A percentile compares a stretch with the other conserved stretches of the same genome.
Conservation (phyloP, 1,140 invertebrate species). For the Drosophila pectinifera region DNA sequence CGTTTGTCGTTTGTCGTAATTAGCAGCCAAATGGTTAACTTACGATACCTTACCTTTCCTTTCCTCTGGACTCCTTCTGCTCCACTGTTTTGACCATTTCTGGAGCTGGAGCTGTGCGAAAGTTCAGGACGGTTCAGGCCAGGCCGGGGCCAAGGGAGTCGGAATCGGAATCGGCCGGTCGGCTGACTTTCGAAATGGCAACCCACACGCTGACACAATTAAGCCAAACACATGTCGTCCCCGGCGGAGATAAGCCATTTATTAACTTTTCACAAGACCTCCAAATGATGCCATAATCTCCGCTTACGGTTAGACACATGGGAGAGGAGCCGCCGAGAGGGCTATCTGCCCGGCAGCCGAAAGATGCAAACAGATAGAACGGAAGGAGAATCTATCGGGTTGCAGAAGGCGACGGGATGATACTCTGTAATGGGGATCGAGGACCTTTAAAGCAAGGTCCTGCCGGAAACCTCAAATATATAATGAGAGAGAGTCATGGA, state of each 20-base stretch:
- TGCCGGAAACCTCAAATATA: not conserved
- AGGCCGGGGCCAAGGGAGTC: not conserved
- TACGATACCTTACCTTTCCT: slow-evolving; percentile 14
- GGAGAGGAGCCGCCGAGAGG: slow-evolving; percentile 50
- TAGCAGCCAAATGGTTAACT: slow-evolving; percentile 67
- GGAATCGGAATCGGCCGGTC: slow-evolving; percentile 3
- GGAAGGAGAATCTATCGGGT: slow-evolving; percentile 16
- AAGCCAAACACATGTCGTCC: slow-evolving; percentile 80
- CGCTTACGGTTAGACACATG: slow-evolving; percentile 77
- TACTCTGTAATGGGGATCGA: slow-evolving; percentile 25
- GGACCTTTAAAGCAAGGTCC: not conserved
- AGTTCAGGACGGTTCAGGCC: slow-evolving; percentile 53
- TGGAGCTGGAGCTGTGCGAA: slow-evolving; percentile 62
- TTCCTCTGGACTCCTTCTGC: not conserved
- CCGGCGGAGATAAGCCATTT: slow-evolving; percentile 76
- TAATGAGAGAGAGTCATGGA: no score
- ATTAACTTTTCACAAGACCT: slow-evolving; percentile 80
- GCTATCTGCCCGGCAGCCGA: slow-evolving; percentile 42
- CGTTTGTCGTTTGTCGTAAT: slow-evolving; percentile 76
- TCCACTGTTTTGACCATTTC: slow-evolving; percentile 72
- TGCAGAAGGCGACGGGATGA: not conserved
- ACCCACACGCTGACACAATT: slow-evolving; percentile 82
- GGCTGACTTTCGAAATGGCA: slow-evolving; percentile 71
- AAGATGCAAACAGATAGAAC: slow-evolving; percentile 69
- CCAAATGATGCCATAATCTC: slow-evolving; percentile 82